Base-by-base conservation (phyloP, 2,888 invertebrate species). In the Parnassius apollo region DNA sequence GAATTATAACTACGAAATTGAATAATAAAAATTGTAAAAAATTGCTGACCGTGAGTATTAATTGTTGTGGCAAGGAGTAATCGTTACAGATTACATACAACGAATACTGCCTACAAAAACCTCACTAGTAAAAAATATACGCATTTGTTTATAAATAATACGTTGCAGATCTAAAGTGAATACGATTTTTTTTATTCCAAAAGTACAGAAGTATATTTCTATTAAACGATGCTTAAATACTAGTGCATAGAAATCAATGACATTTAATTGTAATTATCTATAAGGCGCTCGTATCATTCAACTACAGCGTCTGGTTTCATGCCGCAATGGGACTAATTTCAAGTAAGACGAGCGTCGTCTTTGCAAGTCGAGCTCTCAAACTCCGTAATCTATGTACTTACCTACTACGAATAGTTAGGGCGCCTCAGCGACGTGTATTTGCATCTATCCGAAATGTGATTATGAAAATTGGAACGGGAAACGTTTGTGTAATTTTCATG, bases 251-350 rank as follows among this genome's bases (percentile, higher is more conserved):
- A 55, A 44, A 18, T 55, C 11, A 46, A 45, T 49, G 46, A 61
- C 12, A 10, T 50, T 42, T 11, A 50, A 25, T 42, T 51, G 22
- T 18, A 53, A 57, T 62, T 53, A 49, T 57, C 59, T 52, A 18
- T 42, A 42, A 44, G 42, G 18, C 9, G 51, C 45, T 55, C 9
- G 51, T 46, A 46, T 61, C 59, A 46, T 59, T 59, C 9, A 18
- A 50, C 9, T 42, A 13, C 48, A 51, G 71, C 62, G 68, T 76
- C 74, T 69, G 68, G 71, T 73, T 70, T 73, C 70, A 57, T 58
- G 68, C 70, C 80, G 73, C 81, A 73, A 61, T 58, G 81, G 77
- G 78, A 77, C 75, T 81, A 79, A 84, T 83, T 76, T 76, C 66
- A 65, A 68, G 78, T 74, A 80, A 82, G 71, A 71, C 69, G 76